Evolutionary conservation across 1,140 invertebrate species (phyloP), one percentile per base, ranked within the genome.

Genomic region (Nautilus pompilius): DNA sequence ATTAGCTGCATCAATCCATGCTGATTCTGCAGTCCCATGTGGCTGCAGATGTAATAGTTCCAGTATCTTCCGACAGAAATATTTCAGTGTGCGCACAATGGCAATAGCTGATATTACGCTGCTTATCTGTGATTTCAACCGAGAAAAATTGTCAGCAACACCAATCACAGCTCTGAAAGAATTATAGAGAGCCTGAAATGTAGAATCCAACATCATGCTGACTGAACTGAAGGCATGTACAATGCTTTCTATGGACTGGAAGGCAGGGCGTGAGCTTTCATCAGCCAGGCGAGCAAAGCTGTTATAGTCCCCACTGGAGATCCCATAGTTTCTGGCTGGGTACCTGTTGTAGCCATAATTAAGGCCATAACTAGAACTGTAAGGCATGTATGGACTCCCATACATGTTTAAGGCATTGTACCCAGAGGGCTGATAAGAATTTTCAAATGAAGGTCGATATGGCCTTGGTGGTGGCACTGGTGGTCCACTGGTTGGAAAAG

Each of bases 141-240:
- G 84, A 5, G 91, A 90, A 83, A 98, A 90, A 83, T 97, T 96
- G 68, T 98, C 94, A 33, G 95, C 95, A 1, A 98, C 95, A 57
- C 93, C 93, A 34, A 98, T 84, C 68, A 98, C 92, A 48, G 96
- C 95, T 75, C 92, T 85, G 80, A 98, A 98, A 5, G 95, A 97
- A 80, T 90, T 96, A 15, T 95, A 93, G 71, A 98, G 87, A 22
- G 96, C 95, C 82, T 92, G 90, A 79, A 95, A 96, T 63, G 95
- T 97, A 17, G 94, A 97, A 75, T 98, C 96, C 32, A 98, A 82
- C 92, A 99, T 96, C 87, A 96, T 94, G 26, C 93, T 93, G 10
- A 99, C 88, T 53, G 95, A 95, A 28, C 90, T 90, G 76, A 97
- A 93, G 22, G 95, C 93, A 57, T 90, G 87, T 0, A 98, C 92